These are phyloP conservation scores for Stegostoma tigrinum DNA, from an alignment of 2,113 vertebrate genomes.

Conservation along the genomic window DNA sequence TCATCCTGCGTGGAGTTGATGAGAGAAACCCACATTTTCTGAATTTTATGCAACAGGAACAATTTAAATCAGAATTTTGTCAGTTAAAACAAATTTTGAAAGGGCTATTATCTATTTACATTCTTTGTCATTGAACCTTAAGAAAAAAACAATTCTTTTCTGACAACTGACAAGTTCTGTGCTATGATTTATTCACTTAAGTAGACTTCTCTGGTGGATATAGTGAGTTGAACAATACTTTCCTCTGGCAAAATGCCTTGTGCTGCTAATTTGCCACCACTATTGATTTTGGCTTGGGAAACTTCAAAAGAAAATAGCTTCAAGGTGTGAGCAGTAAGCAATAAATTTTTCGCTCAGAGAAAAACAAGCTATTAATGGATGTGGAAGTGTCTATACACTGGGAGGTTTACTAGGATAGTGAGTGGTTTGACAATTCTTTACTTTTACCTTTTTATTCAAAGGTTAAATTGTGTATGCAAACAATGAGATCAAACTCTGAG, in stretches of 20 bases:
- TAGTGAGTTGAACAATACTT: not conserved
- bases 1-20: not conserved
- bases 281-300: slow-evolving; percentile 15
- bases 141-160: not conserved
- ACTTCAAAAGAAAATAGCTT: slow-evolving; percentile 23
- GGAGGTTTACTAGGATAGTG: not conserved
- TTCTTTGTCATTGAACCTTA: not conserved
- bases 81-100: not conserved
- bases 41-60: not conserved
- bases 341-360: not conserved
- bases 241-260: not conserved
- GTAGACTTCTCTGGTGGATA: not conserved
- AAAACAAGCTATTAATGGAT: not conserved
- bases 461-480: not conserved
- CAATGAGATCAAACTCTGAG: not conserved
- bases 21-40: not conserved
- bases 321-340: not conserved
- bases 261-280: not conserved
- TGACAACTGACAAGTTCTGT: slow-evolving; percentile 11
- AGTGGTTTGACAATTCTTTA: not conserved
- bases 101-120: not conserved
- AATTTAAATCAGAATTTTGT: not conserved
- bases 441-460: not conserved
- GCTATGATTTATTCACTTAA: slow-evolving; percentile 2
- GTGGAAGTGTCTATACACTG: not conserved